Evolutionary conservation across 1,140 invertebrate genomes (phyloP), one percentile per base, ranked within the genome.

Genomic region (Procambarus virginalis): DNA sequence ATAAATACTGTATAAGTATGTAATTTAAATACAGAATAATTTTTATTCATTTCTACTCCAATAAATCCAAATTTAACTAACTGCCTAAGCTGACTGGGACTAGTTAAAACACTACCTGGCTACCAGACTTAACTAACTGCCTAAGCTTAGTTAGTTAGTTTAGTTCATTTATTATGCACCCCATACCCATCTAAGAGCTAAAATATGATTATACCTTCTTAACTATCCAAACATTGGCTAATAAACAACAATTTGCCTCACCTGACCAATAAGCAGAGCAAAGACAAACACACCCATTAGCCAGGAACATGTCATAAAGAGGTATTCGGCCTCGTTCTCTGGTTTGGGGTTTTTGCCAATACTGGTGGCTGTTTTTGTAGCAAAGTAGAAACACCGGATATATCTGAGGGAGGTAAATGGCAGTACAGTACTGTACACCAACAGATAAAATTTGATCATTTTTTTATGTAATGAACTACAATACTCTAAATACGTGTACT

Each of bases 261-360:
- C 96, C 95, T 99, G 98, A 92, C 98, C 98, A 93, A 99, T 98
- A 0, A 99, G 95, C 92, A 99, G 93, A 12, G 98, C 98, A 94
- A 99, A 99, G 0, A 99, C 97, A 93, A 99, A 99, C 0, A 99
- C 97, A 0, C 98, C 98, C 95, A 98, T 97, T 49, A 99, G 94
- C 98, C 98, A 99, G 48, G 97, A 97, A 60, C 96, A 95, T 0
- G 97, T 98, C 98, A 99, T 99, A 94, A 98, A 99, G 46, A 98
- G 94, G 93, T 97, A 98, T 94, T 99, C 98, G 0, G 95, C 94
- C 84, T 97, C 96, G 87, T 97, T 97, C 81, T 96, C 96, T 0
- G 98, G 98, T 92, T 97, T 97, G 0, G 98, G 97, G 94, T 99
- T 99, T 94, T 99, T 98, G 9, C 98, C 98, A 85, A 99, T 99